Evolutionary conservation across 2,888 invertebrate genomes (phyloP).

Genomic region (Adelphocoris suturalis): DNA sequence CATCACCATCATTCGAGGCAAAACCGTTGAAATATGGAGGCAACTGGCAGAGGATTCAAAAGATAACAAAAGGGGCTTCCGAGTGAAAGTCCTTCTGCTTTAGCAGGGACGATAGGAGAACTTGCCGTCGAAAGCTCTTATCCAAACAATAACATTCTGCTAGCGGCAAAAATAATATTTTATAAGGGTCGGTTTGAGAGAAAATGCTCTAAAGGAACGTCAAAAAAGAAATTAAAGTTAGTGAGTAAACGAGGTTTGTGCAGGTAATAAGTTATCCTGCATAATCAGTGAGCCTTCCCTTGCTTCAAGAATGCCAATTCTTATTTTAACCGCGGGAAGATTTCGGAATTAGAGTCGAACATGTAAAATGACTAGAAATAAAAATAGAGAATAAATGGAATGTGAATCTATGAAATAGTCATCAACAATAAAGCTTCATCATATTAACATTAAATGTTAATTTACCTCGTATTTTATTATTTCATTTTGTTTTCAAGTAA

Average conservation of each 20-base stretch:
- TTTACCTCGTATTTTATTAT: too few relatives aligned
- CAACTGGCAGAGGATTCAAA: background rate
- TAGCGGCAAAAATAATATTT: slow-evolving; percentile 1
- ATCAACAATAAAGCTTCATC: too few relatives aligned
- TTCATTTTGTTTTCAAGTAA: too few relatives aligned
- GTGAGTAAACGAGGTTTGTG: background rate
- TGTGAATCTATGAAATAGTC: too few relatives aligned
- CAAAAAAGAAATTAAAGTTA: background rate
- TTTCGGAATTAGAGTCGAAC: background rate
- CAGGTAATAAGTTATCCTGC: background rate
- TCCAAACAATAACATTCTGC: slow-evolving; percentile 21
- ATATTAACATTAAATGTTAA: too few relatives aligned
- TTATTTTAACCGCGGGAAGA: background rate
- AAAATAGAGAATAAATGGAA: too few relatives aligned
- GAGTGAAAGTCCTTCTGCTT: slow-evolving; percentile 3
- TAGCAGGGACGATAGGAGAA: background rate
- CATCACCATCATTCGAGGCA: background rate
- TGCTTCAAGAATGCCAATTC: background rate
- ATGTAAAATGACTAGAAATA: too few relatives aligned
- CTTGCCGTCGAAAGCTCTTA: background rate
- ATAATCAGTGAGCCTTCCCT: background rate
- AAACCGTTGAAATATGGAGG: background rate
- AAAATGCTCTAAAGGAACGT: background rate
- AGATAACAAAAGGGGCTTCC: slow-evolving; percentile 21
- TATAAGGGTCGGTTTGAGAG: background rate